These are phyloP conservation scores for Pogonomyrmex barbatus DNA, from an alignment of 1,140 invertebrate genomes.

Conservation along the genomic window DNA sequence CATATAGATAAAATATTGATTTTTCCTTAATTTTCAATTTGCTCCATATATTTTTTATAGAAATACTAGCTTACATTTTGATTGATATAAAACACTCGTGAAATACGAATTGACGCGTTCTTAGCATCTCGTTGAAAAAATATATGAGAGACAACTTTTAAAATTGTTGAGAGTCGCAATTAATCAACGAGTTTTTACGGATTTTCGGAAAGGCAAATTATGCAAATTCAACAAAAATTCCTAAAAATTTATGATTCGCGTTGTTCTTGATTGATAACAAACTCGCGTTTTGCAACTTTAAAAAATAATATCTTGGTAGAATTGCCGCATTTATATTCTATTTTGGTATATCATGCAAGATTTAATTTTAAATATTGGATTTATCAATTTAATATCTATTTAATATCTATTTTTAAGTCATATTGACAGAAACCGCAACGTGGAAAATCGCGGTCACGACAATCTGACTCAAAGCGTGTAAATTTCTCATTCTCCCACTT, in stretches of 20 bases:
- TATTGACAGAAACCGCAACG: neutral
- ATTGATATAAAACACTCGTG: neutral
- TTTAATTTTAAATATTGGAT: neutral
- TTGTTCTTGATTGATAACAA: neutral
- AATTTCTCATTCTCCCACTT: neutral
- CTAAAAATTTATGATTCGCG: neutral
- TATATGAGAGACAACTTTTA: neutral
- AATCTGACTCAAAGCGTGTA: slow-evolving; percentile 25
- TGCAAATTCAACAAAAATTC: neutral
- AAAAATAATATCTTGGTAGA: neutral
- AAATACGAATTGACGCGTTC: slow-evolving; percentile 2
- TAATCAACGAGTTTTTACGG: neutral
- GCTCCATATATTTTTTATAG: neutral
- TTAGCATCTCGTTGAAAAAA: slow-evolving; percentile 5
- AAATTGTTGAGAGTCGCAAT: slow-evolving; percentile 1
- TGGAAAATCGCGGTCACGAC: slow-evolving; percentile 18
- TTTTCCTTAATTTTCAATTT: slow-evolving; percentile 2
- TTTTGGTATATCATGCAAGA: neutral
- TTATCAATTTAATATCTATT: neutral
- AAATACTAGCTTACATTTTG: neutral
- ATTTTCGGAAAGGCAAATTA: neutral
- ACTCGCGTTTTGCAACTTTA: neutral
- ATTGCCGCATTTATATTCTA: neutral
- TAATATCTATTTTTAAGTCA: neutral
- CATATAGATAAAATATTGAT: neutral